Percentiles rank a stretch among this genome's conserved stretches.
These are phyloP conservation scores for Drosophila navojoa DNA, from an alignment of 1,140 invertebrate species.

Conservation along the genomic window DNA sequence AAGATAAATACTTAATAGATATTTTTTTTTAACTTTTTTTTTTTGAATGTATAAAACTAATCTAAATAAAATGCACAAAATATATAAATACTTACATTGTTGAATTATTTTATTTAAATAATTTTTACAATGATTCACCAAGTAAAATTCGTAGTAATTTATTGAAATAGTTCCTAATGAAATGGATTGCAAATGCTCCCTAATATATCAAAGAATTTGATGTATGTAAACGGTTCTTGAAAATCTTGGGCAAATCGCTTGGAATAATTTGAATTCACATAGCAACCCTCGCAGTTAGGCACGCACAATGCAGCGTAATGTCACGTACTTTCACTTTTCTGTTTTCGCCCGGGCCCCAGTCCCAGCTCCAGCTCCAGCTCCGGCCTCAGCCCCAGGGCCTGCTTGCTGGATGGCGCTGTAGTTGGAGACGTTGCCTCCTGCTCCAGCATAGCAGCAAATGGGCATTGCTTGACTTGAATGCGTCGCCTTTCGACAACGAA, in stretches of 20 bases:
- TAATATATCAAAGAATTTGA: too few relatives aligned
- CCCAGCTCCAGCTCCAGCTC: neutral
- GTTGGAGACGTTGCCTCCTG: neutral
- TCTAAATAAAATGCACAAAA: too few relatives aligned
- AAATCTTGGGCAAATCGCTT: neutral
- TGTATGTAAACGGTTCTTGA: neutral
- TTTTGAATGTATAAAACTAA: too few relatives aligned
- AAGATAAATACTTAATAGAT: too few relatives aligned
- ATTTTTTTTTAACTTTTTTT: too few relatives aligned
- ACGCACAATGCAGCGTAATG: constrained; percentile 57
- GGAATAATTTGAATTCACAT: neutral
- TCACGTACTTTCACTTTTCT: constrained; percentile 81
- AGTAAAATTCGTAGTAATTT: too few relatives aligned
- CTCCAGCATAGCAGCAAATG: constrained; percentile 37
- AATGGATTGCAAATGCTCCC: too few relatives aligned
- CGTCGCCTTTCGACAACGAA: constrained; percentile 73
- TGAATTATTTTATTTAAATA: too few relatives aligned
- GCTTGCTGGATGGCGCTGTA: neutral
- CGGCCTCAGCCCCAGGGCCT: neutral
- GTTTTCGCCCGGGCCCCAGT: constrained; percentile 13
- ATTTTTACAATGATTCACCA: too few relatives aligned
- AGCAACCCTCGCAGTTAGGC: constrained; percentile 49
- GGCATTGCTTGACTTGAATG: constrained; percentile 58
- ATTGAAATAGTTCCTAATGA: too few relatives aligned
- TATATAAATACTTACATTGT: too few relatives aligned